Percentiles rank a stretch among this genome's conserved stretches.
phyloP scores from a whole-genome alignment of 2,113 vertebrate species.

The Pachypanchax playfairii region DNA sequence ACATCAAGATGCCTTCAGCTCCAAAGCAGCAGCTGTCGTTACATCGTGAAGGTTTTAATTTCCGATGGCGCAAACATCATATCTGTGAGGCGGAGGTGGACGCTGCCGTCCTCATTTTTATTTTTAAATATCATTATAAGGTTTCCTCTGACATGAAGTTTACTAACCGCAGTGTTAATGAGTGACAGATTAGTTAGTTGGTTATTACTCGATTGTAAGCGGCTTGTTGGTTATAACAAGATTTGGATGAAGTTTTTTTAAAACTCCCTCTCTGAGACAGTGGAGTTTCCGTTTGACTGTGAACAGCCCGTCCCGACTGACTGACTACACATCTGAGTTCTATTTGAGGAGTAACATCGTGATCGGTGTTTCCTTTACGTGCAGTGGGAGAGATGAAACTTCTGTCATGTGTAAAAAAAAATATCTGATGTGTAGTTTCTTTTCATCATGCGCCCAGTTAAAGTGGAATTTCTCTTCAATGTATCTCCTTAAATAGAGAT shows the following conservation, averaged over 20 bases:
- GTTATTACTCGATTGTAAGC: too few species aligned
- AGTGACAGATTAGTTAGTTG: too few species aligned
- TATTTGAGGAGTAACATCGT: neutral
- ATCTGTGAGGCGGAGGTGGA: neutral
- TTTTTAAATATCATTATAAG: too few species aligned
- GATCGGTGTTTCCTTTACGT: slow-evolving; percentile 35
- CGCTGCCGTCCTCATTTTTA: neutral
- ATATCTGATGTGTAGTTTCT: neutral
- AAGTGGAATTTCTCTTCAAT: neutral
- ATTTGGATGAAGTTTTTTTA: slow-evolving; percentile 6
- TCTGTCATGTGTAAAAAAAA: neutral
- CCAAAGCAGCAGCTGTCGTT: neutral
- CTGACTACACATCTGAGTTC: neutral
- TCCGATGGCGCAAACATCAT: neutral
- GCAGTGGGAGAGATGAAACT: neutral
- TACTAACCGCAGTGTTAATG: too few species aligned
- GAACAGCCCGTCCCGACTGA: neutral
- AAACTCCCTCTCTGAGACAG: slow-evolving; percentile 1
- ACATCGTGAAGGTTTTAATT: neutral
- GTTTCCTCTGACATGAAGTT: too few species aligned
- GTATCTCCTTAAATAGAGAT: too few species aligned
- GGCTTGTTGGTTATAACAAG: neutral
- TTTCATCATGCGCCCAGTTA: neutral
- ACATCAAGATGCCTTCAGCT: neutral
- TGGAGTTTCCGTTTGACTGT: slow-evolving; percentile 34